phyloP scores from a whole-genome alignment of 2,797 vertebrate genomes.

The Halcyon chelicuti region DNA sequence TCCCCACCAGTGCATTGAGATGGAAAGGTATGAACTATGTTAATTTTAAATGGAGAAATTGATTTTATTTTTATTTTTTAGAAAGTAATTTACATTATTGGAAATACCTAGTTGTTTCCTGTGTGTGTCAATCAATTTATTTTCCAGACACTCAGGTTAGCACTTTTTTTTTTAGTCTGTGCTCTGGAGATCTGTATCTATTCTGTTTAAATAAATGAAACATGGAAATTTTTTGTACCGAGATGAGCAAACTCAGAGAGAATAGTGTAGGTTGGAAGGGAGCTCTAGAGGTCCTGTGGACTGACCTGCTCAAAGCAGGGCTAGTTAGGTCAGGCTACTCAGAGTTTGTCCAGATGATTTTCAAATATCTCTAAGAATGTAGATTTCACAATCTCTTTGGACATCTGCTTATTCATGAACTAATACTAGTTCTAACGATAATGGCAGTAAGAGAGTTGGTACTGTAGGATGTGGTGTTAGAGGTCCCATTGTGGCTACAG shows the following conservation, averaged over 20 bases:
- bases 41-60: neutral
- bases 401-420: neutral
- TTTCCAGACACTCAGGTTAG: neutral
- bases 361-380: neutral
- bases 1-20: constrained; percentile 31
- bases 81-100: neutral
- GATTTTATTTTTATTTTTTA: neutral
- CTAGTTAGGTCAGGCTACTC: neutral
- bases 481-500: neutral
- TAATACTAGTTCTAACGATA: neutral
- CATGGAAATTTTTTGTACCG: neutral
- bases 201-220: neutral
- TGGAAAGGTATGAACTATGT: constrained; percentile 71
- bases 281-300: neutral
- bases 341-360: neutral
- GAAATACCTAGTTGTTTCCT: neutral
- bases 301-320: neutral
- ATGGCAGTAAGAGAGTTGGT: neutral
- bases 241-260: neutral
- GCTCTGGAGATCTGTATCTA: neutral
- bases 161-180: neutral
- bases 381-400: neutral
- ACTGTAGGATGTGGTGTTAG: neutral
- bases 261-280: neutral
- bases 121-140: neutral